Evolutionary conservation across 2,888 invertebrate species (phyloP).

Genomic region (Ichneumoninae sp.): DNA sequence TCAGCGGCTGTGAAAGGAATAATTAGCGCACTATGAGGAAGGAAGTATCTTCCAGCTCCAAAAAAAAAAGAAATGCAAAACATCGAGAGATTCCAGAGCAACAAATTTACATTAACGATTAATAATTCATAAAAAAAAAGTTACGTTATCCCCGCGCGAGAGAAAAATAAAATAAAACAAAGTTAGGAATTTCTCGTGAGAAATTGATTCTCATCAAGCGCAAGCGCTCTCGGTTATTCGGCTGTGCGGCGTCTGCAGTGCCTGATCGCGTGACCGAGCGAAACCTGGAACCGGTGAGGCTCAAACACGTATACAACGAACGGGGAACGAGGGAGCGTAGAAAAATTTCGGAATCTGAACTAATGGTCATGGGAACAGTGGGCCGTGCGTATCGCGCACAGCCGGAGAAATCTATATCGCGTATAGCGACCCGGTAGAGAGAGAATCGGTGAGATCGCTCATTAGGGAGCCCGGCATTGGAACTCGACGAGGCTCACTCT

Average conservation of each 20-base stretch:
- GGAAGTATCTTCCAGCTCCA: conserved; percentile 37
- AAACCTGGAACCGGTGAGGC: not conserved
- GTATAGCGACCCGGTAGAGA: conserved; percentile 9
- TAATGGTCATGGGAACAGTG: conserved; percentile 42
- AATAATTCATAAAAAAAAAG: conserved; percentile 7
- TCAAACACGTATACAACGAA: not conserved
- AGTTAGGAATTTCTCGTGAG: conserved; percentile 38
- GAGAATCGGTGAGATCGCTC: conserved; percentile 37
- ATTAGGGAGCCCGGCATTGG: conserved; percentile 27
- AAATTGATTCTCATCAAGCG: conserved; percentile 37
- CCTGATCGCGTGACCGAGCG: conserved; percentile 40
- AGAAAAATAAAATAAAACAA: not conserved
- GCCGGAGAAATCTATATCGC: conserved; percentile 14
- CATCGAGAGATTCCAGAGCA: not conserved
- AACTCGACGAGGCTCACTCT: conserved; percentile 28
- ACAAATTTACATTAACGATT: not conserved
- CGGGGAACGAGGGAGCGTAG: not conserved
- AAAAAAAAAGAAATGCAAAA: not conserved
- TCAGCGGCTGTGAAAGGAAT: conserved; percentile 17
- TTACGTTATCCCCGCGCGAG: not conserved
- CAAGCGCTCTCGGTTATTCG: not conserved
- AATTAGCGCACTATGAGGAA: conserved; percentile 45
- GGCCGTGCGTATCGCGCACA: conserved; percentile 14
- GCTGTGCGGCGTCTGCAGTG: not conserved
- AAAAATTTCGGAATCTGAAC: conserved; percentile 46